Conservation (phyloP, 30 jellyfish, hydroid and myxozoan genomes). For the Kudoa iwatai region DNA sequence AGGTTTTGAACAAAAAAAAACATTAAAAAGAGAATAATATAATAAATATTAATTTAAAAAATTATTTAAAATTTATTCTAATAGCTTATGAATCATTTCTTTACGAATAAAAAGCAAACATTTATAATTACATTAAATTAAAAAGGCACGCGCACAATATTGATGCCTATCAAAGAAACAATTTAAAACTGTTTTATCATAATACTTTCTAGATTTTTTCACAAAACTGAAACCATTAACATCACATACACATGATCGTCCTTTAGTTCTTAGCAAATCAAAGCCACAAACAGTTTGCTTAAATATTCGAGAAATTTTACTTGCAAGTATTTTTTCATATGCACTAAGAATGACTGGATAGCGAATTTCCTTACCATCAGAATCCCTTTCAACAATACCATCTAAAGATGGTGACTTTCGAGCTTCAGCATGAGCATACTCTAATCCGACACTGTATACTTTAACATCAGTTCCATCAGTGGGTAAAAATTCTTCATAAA, state of each 20-base stretch:
- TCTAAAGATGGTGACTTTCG: conserved; percentile 91
- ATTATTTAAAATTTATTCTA: no score
- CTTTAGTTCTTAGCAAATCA: conserved; percentile 56
- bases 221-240: conserved; percentile 92
- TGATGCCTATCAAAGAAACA: no score
- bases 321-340: conserved; percentile 45
- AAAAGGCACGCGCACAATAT: no score
- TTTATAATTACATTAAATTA: no score
- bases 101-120: no score
- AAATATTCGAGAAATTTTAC: conserved; percentile 18
- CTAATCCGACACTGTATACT: conserved; percentile 76
- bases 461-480: conserved; percentile 95
- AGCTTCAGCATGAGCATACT: conserved; percentile 96
- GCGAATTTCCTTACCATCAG: conserved; percentile 63
- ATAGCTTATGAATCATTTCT: no score
- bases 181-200: no score
- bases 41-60: no score
- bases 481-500: conserved; percentile 72
- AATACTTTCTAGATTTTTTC: conserved; percentile 55
- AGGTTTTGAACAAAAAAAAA: no score
- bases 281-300: conserved; percentile 97
- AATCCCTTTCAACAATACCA: conserved; percentile 87
- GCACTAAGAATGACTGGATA: conserved; percentile 77
- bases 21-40: no score
- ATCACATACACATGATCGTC: conserved; percentile 57